These are phyloP conservation scores for Radopholus similis DNA, from an alignment of 1,140 invertebrate species.

Conservation along the genomic window DNA sequence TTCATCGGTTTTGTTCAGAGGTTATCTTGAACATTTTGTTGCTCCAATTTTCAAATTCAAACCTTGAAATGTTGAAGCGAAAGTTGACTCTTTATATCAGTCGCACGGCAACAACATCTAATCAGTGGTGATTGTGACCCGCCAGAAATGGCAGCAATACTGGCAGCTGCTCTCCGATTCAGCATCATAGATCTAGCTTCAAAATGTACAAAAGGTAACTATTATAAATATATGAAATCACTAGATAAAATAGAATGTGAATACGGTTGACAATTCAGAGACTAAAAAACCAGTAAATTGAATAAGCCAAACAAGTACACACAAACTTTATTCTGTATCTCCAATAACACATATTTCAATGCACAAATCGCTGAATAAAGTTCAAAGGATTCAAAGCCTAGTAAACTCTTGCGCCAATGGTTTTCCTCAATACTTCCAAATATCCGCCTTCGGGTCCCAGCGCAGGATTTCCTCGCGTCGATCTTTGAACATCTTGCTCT, in stretches of 20 bases:
- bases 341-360: no score
- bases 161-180: no score
- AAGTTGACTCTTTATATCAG: no score
- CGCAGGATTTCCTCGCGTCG: slow-evolving; percentile 14
- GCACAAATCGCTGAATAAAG: background rate
- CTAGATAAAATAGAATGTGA: background rate
- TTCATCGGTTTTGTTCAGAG: background rate
- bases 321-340: background rate
- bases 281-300: background rate
- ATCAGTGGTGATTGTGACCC: no score
- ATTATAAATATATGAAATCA: no score
- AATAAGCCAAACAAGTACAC: background rate
- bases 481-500: slow-evolving; percentile 1
- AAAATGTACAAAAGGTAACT: no score
- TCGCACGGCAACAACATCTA: no score
- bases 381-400: background rate
- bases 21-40: no score
- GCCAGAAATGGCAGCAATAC: no score
- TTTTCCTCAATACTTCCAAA: slow-evolving; percentile 9
- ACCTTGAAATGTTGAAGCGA: no score
- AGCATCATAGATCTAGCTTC: no score
- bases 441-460: slow-evolving; percentile 15
- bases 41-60: no score
- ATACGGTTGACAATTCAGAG: background rate
- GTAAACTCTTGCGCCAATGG: background rate